These are phyloP conservation scores for Natrix natrix DNA, from an alignment of 2,797 vertebrate species.

Conservation along the genomic window DNA sequence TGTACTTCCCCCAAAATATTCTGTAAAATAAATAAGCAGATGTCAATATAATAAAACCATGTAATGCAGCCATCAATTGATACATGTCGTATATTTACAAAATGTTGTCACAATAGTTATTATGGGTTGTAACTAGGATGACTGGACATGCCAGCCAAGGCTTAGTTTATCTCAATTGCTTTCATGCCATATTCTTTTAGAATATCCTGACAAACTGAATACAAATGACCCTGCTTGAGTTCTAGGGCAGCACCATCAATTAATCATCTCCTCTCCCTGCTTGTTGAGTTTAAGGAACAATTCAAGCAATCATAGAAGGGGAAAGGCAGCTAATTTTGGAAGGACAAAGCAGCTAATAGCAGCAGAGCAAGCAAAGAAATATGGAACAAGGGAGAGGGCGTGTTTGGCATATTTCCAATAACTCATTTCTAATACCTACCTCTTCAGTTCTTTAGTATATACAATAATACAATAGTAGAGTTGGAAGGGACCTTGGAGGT, in stretches of 20 bases:
- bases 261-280: neutral
- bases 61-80: neutral
- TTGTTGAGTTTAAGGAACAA: neutral
- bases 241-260: neutral
- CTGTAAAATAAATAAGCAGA: constrained; percentile 40
- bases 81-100: neutral
- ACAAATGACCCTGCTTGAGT: neutral
- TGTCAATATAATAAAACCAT: constrained; percentile 25
- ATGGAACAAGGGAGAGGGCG: neutral
- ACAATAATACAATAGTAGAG: no score
- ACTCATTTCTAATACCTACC: neutral
- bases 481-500: no score
- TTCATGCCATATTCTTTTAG: neutral
- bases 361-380: neutral
- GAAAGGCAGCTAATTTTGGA: neutral
- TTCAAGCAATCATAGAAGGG: neutral
- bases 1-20: constrained; percentile 31
- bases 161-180: neutral
- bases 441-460: neutral
- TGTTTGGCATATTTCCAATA: neutral
- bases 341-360: neutral
- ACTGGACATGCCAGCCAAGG: neutral
- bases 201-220: neutral
- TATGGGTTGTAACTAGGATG: neutral
- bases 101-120: neutral